phyloP scores from a whole-genome alignment of 2,113 vertebrate species.

The Phoenicopterus ruber region DNA sequence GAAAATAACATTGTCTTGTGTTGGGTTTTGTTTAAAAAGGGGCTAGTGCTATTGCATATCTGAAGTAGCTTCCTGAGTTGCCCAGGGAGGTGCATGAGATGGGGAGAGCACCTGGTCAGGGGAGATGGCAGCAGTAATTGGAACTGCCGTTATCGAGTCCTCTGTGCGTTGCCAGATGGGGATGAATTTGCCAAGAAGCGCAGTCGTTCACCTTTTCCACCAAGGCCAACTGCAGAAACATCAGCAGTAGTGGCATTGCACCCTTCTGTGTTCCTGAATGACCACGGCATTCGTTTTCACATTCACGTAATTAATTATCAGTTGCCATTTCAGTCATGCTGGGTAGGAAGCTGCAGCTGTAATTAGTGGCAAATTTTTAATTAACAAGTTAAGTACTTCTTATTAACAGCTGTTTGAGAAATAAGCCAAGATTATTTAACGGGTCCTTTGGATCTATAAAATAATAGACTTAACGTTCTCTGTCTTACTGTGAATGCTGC shows the following conservation, averaged over 20 bases:
- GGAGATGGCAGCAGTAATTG: not conserved
- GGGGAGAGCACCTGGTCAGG: not conserved
- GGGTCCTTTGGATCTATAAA: not conserved
- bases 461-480: not conserved
- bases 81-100: not conserved
- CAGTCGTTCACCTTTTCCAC: not conserved
- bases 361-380: constrained; percentile 33
- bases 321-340: not conserved
- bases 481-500: not conserved
- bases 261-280: not conserved
- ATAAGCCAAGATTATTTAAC: constrained; percentile 21
- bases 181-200: not conserved
- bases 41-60: not conserved
- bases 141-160: not conserved
- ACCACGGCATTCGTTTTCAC: not conserved
- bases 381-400: constrained; percentile 30
- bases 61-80: not conserved
- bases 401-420: constrained; percentile 35
- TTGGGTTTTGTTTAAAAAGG: not conserved
- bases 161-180: not conserved
- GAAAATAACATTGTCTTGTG: not conserved
- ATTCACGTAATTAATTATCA: not conserved
- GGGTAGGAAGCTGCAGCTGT: not conserved
- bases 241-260: not conserved
- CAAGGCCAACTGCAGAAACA: not conserved